Evolutionary conservation across 2,797 vertebrate genomes (phyloP).

Genomic region (Nothura maculosa): DNA sequence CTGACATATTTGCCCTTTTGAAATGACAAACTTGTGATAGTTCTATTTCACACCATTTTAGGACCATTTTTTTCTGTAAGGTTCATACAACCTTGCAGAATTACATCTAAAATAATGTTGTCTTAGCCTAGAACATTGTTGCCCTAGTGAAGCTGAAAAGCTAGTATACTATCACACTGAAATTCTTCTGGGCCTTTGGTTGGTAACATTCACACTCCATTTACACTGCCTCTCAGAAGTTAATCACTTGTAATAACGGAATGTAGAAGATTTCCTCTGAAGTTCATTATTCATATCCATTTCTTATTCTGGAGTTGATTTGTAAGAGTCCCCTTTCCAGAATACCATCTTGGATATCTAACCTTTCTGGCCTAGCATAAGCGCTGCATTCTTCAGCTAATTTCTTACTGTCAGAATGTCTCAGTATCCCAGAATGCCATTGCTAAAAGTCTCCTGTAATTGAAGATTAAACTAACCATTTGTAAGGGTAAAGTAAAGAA

Average conservation of each 20-base stretch:
- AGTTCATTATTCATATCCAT: not conserved
- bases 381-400: not conserved
- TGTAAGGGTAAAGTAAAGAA: not conserved
- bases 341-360: not conserved
- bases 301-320: not conserved
- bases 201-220: not conserved
- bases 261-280: not conserved
- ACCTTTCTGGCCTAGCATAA: not conserved
- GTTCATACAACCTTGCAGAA: not conserved
- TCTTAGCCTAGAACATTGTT: not conserved
- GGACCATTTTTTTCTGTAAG: not conserved
- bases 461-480: not conserved
- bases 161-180: not conserved
- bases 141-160: not conserved
- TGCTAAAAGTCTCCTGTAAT: not conserved
- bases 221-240: not conserved
- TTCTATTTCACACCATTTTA: not conserved
- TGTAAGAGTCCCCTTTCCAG: not conserved
- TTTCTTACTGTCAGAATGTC: not conserved
- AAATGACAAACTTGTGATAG: not conserved
- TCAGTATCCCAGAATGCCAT: not conserved
- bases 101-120: not conserved
- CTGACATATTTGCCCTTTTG: not conserved
- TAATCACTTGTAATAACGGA: not conserved
- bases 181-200: not conserved